A percentile compares a stretch with the other conserved stretches of the same genome.
phyloP scores from a whole-genome alignment of 1,140 invertebrate species.

The Drosophila rufa region DNA sequence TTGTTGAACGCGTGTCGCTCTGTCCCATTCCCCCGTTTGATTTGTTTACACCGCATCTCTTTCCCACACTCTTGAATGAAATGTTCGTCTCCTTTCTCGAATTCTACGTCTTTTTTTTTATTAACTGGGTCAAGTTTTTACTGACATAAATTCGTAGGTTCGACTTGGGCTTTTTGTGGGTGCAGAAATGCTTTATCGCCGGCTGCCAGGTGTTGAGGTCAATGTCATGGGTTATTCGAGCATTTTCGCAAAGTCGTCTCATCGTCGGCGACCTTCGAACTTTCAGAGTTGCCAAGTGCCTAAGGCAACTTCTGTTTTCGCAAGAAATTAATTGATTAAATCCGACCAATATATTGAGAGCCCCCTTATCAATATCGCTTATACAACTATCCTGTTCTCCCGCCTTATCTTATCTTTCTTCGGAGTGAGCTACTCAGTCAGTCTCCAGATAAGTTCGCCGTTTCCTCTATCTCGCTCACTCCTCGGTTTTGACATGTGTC shows the following conservation, averaged over 20 bases:
- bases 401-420: constrained; percentile 57
- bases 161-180: constrained; percentile 11
- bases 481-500: constrained; percentile 39
- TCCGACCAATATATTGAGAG: constrained; percentile 15
- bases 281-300: constrained; percentile 6
- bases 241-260: constrained; percentile 18
- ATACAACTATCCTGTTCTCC: constrained; percentile 35
- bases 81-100: constrained; percentile 10
- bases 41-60: constrained; percentile 50
- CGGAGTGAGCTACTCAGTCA: constrained; percentile 17
- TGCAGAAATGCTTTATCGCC: constrained; percentile 13
- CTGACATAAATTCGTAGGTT: constrained; percentile 8
- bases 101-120: constrained; percentile 14
- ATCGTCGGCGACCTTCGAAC: constrained; percentile 16
- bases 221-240: constrained; percentile 41
- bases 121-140: constrained; percentile 32
- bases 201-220: constrained; percentile 39
- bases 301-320: not conserved
- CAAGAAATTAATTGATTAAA: constrained; percentile 25
- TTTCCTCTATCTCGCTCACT: constrained; percentile 2
- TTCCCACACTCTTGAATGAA: constrained; percentile 15
- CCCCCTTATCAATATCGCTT: constrained; percentile 28
- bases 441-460: constrained; percentile 22
- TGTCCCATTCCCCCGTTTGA: constrained; percentile 5
- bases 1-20: constrained; percentile 36